Evolutionary conservation across 2,797 vertebrate species (phyloP).

Genomic region (Eurystomus glaucurus): DNA sequence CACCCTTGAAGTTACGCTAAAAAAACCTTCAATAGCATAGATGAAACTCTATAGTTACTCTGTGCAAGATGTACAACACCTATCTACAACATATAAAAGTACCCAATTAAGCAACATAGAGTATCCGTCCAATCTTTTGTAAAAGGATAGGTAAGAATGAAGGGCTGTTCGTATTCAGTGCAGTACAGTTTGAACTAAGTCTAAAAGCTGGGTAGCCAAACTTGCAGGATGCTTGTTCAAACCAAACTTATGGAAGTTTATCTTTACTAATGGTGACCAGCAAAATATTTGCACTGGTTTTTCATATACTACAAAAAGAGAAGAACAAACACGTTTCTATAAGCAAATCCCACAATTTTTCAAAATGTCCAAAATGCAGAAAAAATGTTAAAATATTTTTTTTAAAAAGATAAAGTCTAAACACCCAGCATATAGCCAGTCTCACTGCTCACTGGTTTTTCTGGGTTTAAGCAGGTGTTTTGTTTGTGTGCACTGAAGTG

Average conservation of each 20-base stretch:
- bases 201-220: not conserved
- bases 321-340: not conserved
- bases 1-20: not conserved
- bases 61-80: not conserved
- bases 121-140: not conserved
- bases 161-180: not conserved
- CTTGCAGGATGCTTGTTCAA: not conserved
- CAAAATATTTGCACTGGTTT: not conserved
- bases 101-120: not conserved
- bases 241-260: not conserved
- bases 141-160: not conserved
- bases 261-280: not conserved
- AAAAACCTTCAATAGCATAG: not conserved
- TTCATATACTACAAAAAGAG: not conserved
- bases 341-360: not conserved
- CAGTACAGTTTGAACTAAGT: not conserved
- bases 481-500: conserved; percentile 55
- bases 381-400: not conserved
- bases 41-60: not conserved
- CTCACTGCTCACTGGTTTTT: not conserved
- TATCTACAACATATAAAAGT: not conserved
- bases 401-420: not conserved
- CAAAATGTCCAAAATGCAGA: not conserved
- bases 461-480: conserved; percentile 58
- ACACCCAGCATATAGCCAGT: not conserved